These are phyloP conservation scores for Lethenteron camtschaticum DNA, from an alignment of 2,113 vertebrate species.

Conservation along the genomic window DNA sequence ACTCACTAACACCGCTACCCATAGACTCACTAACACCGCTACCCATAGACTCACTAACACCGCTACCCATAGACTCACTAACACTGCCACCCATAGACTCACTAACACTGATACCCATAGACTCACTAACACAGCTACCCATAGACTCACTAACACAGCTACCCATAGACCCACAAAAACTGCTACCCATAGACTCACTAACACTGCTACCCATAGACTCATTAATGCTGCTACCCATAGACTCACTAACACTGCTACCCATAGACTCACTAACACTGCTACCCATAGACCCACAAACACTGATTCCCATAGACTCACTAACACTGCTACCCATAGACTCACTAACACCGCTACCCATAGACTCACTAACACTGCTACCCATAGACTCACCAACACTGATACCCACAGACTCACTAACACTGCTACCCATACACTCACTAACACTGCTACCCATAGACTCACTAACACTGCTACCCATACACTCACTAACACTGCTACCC, in stretches of 20 bases:
- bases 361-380: not conserved
- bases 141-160: not conserved
- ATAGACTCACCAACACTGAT: not conserved
- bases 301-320: not conserved
- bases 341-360: not conserved
- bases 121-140: not conserved
- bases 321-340: not conserved
- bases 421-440: not conserved
- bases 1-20: not conserved
- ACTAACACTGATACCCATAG: not conserved
- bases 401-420: not conserved
- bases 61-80: not conserved
- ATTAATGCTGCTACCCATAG: not conserved
- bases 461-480: not conserved
- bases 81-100: not conserved
- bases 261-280: not conserved
- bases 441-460: not conserved
- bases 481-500: not conserved
- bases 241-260: not conserved
- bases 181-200: not conserved
- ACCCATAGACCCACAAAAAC: too few relatives aligned
- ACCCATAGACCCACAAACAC: not conserved
- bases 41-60: not conserved
- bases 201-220: not conserved
- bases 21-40: not conserved